phyloP scores from a whole-genome alignment of 2,888 invertebrate species.

The Drosophila pseudotakahashii region DNA sequence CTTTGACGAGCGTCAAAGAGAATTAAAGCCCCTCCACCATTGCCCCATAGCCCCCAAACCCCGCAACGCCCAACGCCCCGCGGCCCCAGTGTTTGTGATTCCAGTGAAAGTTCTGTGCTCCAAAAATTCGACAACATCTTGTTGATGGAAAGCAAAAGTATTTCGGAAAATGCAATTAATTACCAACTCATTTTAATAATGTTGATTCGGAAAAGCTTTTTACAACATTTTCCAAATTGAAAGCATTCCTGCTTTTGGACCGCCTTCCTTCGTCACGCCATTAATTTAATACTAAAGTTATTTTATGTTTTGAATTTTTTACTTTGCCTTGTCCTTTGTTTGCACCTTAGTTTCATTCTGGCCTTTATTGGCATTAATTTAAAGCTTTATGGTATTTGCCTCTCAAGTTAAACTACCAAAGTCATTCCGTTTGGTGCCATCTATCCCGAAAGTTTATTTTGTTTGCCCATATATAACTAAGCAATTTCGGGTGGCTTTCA shows the following conservation, averaged over 20 bases:
- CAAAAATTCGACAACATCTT: constrained; percentile 29
- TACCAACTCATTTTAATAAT: constrained; percentile 8
- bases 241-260: neutral
- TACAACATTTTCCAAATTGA: neutral
- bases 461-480: neutral
- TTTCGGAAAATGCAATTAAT: constrained; percentile 31
- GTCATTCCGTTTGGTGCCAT: neutral
- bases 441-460: too few relatives aligned
- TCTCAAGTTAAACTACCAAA: neutral
- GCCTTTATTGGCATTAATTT: neutral
- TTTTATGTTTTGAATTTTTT: neutral
- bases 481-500: neutral
- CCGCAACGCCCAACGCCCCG: too few relatives aligned
- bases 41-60: too few relatives aligned
- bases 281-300: constrained; percentile 5
- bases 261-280: neutral
- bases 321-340: neutral
- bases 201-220: constrained; percentile 2
- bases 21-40: constrained; percentile 41
- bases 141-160: constrained; percentile 23
- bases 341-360: neutral
- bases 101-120: constrained; percentile 50
- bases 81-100: constrained; percentile 64
- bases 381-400: neutral
- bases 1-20: constrained; percentile 39